Base-by-base conservation (phyloP, 92 coral and sea anemone genomes). In the Nematostella vectensis region DNA sequence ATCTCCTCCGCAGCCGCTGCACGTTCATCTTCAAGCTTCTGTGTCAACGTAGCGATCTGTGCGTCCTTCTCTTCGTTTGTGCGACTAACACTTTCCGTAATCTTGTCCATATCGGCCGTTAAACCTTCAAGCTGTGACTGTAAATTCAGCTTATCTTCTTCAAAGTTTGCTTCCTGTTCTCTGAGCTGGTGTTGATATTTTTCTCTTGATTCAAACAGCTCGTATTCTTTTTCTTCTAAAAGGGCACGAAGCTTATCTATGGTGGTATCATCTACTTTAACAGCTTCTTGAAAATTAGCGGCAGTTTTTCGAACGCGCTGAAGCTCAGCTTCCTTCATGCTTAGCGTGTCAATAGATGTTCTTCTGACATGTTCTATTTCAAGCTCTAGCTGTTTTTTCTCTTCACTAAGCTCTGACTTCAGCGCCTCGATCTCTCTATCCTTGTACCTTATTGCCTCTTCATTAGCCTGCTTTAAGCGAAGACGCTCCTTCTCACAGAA, bases 401-500 rank as follows among this genome's bases (percentile, higher is more conserved):
- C 69, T 31, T 66, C 77, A 20, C 51, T 27, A 26, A 55, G 31
- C 20, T 70, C 61, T 31, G 20, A 31, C 31, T 54, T 60, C 22
- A 82, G 20, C 23, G 26, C 39, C 25, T 16, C 20, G 1, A 78
- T 15, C 25, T 78, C 63, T 27, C 65, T 40, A 4, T 71, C 85
- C 3, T 53, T 52, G 31, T 23, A 20, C 16, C 47, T 26, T 6
- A 40, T 16, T 11, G 28, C 56, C 16, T 84, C 80, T 26, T 56
- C 68, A 45, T 57, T 60, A 12, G 67, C 55, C 54, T 51, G 50
- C 49, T 50, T 60, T 24, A 84, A 20, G 26, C 59, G 38, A 52
- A 70, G 61, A 11, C 71, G 48, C 48, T 74, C 80, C 17, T 31
- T 59, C 56, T 84, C 94, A 28, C 65, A 68, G 38, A 50, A 75